These are phyloP conservation scores for Halesus radiatus DNA, from an alignment of 1,140 invertebrate genomes.

Conservation along the genomic window DNA sequence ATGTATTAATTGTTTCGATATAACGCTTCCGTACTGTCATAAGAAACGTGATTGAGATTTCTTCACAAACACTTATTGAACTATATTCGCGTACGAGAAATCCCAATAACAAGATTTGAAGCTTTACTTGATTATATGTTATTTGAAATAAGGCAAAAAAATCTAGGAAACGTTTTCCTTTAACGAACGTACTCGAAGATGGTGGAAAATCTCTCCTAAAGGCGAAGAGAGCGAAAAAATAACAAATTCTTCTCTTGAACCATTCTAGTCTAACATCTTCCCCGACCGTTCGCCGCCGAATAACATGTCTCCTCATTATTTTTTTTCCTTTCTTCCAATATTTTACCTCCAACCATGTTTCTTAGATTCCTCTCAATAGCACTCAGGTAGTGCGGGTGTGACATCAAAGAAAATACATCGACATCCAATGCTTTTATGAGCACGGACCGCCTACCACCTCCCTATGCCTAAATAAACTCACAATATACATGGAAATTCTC, in stretches of 20 bases:
- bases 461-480: constrained; percentile 53
- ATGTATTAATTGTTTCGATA: too few relatives aligned
- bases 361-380: constrained; percentile 40
- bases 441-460: constrained; percentile 6
- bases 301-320: constrained; percentile 50
- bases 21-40: neutral
- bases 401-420: constrained; percentile 56
- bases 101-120: constrained; percentile 25
- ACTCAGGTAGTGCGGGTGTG: constrained; percentile 44
- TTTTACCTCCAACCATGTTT: constrained; percentile 41
- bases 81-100: constrained; percentile 20
- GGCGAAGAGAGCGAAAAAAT: constrained; percentile 6
- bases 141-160: constrained; percentile 37
- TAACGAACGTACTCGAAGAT: constrained; percentile 38
- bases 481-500: constrained; percentile 57
- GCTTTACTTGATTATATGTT: constrained; percentile 22
- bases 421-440: constrained; percentile 47
- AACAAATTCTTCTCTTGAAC: constrained; percentile 21
- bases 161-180: constrained; percentile 28
- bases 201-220: constrained; percentile 5
- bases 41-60: constrained; percentile 20
- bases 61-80: constrained; percentile 32
- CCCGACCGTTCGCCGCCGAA: constrained; percentile 15
- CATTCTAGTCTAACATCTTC: constrained; percentile 21
- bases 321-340: constrained; percentile 44